These are phyloP conservation scores for Thripadectes ignobilis DNA, from an alignment of 2,797 vertebrate species.

Conservation along the genomic window DNA sequence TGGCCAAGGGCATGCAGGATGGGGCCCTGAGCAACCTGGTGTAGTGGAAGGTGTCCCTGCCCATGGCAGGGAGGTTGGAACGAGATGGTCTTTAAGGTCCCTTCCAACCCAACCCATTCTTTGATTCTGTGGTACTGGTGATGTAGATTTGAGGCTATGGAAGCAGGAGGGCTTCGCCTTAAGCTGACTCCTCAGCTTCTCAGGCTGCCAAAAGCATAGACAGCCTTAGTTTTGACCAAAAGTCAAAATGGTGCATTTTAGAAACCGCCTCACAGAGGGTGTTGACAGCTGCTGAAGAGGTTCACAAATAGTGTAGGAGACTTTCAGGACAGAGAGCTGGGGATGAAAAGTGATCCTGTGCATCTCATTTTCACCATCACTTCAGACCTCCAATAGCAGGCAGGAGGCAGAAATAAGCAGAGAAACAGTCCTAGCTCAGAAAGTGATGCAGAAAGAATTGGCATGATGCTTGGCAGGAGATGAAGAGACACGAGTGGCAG, in stretches of 20 bases:
- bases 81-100: not conserved
- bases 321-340: not conserved
- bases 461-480: not conserved
- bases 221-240: not conserved
- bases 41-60: not conserved
- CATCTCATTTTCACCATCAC: not conserved
- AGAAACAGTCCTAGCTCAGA: not conserved
- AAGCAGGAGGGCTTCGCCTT: not conserved
- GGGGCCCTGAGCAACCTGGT: not conserved
- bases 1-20: not conserved
- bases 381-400: not conserved
- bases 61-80: not conserved
- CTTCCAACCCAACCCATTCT: not conserved
- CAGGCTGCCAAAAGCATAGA: not conserved
- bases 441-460: not conserved
- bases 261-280: not conserved
- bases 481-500: not conserved
- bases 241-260: not conserved
- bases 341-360: not conserved
- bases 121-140: not conserved
- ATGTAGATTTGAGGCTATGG: not conserved
- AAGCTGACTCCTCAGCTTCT: not conserved
- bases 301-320: not conserved
- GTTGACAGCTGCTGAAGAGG: not conserved
- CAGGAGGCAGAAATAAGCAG: not conserved